Conservation (phyloP, 2,113 vertebrate species). For the Progne subis region DNA sequence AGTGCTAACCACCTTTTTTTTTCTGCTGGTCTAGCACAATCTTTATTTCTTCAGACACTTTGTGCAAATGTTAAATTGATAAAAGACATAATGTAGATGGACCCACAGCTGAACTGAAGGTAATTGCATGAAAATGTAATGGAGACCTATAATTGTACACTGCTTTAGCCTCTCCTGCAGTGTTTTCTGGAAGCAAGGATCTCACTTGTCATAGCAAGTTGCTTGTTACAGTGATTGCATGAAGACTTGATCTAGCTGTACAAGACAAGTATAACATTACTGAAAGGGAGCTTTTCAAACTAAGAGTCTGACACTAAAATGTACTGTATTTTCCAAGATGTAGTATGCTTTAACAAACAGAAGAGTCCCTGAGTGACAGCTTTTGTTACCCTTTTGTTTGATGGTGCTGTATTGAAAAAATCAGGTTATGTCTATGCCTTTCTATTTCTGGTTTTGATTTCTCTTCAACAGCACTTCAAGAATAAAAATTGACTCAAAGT, state of each 20-base stretch:
- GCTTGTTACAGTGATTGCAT: conserved; percentile 62
- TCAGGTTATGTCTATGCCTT: conserved; percentile 68
- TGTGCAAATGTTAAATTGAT: conserved; percentile 74
- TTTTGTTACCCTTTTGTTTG: conserved; percentile 71
- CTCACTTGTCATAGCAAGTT: conserved; percentile 60
- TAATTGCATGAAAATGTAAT: conserved; percentile 76
- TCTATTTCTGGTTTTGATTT: conserved; percentile 60
- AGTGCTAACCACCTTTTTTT: conserved; percentile 31
- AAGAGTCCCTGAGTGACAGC: conserved; percentile 71
- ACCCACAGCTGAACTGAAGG: conserved; percentile 63
- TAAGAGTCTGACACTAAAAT: conserved; percentile 61
- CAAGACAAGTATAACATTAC: conserved; percentile 69
- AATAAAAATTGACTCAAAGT: conserved; percentile 47
- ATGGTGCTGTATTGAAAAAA: conserved; percentile 65
- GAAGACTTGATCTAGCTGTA: conserved; percentile 58
- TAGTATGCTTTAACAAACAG: conserved; percentile 59
- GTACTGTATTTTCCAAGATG: conserved; percentile 53
- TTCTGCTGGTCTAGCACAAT: conserved; percentile 61
- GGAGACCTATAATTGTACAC: conserved; percentile 73
- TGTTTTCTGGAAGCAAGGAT: conserved; percentile 71
- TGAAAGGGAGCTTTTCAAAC: conserved; percentile 68
- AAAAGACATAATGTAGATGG: conserved; percentile 64
- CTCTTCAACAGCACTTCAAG: conserved; percentile 53
- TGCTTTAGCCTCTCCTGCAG: conserved; percentile 52
- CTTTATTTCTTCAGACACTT: conserved; percentile 76